Percentiles rank a stretch among this genome's conserved stretches.
Conservation (phyloP, 1,140 invertebrate species). For the Frieseomelitta varia region DNA sequence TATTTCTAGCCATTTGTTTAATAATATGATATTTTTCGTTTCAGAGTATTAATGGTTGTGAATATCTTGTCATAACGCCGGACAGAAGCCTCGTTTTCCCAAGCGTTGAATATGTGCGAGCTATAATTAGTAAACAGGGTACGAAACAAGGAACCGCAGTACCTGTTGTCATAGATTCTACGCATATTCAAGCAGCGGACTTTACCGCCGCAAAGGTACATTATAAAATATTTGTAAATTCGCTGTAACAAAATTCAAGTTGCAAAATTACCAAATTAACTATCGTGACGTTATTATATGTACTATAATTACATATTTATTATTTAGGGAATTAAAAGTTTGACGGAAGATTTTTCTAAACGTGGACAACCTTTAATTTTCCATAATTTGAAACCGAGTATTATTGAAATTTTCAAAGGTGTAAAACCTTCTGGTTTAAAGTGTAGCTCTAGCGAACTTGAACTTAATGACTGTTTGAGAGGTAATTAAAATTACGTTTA, state of each 20-base stretch:
- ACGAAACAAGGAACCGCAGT: constrained; percentile 83
- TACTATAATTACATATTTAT: neutral
- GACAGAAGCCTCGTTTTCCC: constrained; percentile 89
- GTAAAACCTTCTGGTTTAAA: constrained; percentile 87
- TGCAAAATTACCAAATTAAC: neutral
- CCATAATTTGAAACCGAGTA: constrained; percentile 88
- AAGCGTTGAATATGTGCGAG: constrained; percentile 89
- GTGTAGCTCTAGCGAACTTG: constrained; percentile 84
- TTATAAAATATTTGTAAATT: neutral
- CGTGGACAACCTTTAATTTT: constrained; percentile 89
- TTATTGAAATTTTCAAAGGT: constrained; percentile 87
- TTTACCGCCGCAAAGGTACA: constrained; percentile 88
- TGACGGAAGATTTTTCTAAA: constrained; percentile 88
- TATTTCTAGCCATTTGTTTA: neutral
- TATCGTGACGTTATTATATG: constrained; percentile 1
- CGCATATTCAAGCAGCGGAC: constrained; percentile 89
- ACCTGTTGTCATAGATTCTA: constrained; percentile 89
- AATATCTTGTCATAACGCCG: constrained; percentile 87
- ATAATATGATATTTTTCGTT: constrained; percentile 47
- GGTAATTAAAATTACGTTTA: constrained; percentile 63
- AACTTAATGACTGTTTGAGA: constrained; percentile 85
- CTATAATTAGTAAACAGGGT: constrained; percentile 88
- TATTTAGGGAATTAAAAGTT: constrained; percentile 87
- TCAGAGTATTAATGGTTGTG: constrained; percentile 84
- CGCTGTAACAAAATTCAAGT: neutral